Evolutionary conservation across 2,113 vertebrate genomes (phyloP).

Genomic region (Sander lucioperca): DNA sequence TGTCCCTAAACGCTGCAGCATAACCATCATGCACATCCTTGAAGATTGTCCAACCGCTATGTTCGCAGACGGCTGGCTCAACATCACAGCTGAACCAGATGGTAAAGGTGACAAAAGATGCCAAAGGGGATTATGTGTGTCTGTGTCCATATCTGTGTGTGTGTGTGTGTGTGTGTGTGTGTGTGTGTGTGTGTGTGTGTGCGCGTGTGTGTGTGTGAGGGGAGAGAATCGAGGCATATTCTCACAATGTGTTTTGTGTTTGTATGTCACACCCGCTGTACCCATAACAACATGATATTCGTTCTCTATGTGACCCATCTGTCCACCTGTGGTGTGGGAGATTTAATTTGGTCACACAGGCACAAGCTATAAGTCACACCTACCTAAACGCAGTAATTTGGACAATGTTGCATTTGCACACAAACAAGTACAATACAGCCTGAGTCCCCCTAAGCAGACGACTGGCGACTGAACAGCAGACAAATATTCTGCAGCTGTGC

Average conservation of each 20-base stretch:
- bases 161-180: constrained; percentile 8
- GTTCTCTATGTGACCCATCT: constrained; percentile 17
- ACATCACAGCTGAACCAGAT: constrained; percentile 55
- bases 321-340: background rate
- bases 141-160: constrained; percentile 11
- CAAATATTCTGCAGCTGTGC: constrained; percentile 38
- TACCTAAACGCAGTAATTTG: background rate
- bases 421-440: background rate
- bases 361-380: background rate
- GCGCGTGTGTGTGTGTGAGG: background rate
- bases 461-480: too few relatives aligned
- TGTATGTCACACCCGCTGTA: constrained; percentile 19
- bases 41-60: constrained; percentile 48
- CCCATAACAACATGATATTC: background rate
- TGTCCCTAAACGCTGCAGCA: constrained; percentile 29
- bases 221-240: constrained; percentile 6
- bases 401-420: constrained; percentile 2
- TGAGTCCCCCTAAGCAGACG: constrained; percentile 3
- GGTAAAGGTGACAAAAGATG: constrained; percentile 54
- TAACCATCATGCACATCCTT: constrained; percentile 20
- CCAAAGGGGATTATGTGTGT: constrained; percentile 51
- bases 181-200: constrained; percentile 18
- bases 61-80: constrained; percentile 50
- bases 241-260: constrained; percentile 5
- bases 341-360: constrained; percentile 19